Base-by-base conservation (phyloP, 2,797 vertebrate species). In the Leuciscus waleckii region DNA sequence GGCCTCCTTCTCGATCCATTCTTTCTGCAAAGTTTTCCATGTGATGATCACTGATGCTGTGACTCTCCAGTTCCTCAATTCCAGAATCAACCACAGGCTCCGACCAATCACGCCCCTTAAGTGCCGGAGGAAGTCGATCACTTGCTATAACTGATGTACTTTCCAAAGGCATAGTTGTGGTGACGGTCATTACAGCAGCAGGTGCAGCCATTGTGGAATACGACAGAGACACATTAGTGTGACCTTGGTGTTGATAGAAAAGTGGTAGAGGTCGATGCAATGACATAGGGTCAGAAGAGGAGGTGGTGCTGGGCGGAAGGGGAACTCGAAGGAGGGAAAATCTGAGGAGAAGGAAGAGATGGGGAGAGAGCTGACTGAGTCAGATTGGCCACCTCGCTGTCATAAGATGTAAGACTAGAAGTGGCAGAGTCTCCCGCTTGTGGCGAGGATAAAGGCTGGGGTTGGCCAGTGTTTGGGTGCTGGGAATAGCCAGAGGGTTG, bases 321-420 rank as follows among this genome's bases (percentile, higher is more conserved):
- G 21, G 89, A 87, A 32, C 84, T 75, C 17, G 90, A 81, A 39
- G 81, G 82, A 46, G 93, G 91, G 77, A 94, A 94, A 68, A 92
- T 92, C 71, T 95, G 95, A 19, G 94, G 90, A 58, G 94, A 94
- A 0, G 94, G 92, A 68, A 94, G 94, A 6, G 95, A 94, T 7
- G 94, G 94, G 29, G 95, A 94, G 0, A 95, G 92, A 26, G 94
- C 93, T 0, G 96, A 96, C 86, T 98, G 97, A 10, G 97, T 98
- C 76, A 98, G 95, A 85, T 96, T 98, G 79, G 97, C 97, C 89
- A 98, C 97, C 89, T 98, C 97, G 2, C 97, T 98, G 92, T 98
- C 97, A 0, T 98, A 98, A 11, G 97, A 98, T 1, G 97, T 98
- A 85, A 98, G 94, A 93, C 97, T 98, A 73, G 97, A 98, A 0